Evolutionary conservation across 2,797 vertebrate species (phyloP), one percentile per base, ranked within the genome.

Genomic region (Tachyglossus aculeatus): DNA sequence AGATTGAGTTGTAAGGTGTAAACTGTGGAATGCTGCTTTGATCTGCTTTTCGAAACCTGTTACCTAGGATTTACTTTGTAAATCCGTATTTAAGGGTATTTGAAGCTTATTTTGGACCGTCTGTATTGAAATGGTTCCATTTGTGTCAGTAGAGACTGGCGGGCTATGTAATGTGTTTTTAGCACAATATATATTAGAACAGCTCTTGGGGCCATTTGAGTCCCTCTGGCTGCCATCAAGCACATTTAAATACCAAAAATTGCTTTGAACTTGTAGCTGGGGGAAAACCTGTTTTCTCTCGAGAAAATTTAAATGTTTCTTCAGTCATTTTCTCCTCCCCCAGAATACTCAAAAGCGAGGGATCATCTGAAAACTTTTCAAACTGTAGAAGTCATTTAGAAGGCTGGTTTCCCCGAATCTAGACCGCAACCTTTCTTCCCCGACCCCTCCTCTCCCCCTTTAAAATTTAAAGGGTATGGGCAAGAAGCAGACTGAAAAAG

Each of bases 71-170:
- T 25, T 32, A 24, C 36, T 54, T 1, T 27, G 39, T 37, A 16
- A 1, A 5, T 13, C 38, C 38, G 18, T 2, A 6, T 8, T 25
- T 3, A 0, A 6, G 9, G n/a, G 34, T 21, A 1, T 29, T 13
- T 18, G 24, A 19, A 25, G 29, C 22, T 15, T 4, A 1, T 6
- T 45, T 9, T n/a, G n/a, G n/a, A n/a, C n/a, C 31, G 34, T 64
- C 40, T 32, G 37, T 14, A 8, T 18, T 6, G 50, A 15, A 29
- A n/a, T 25, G 2, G 3, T 27, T 44, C 13, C 11, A 18, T 13
- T 24, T 21, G 14, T 11, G 12, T 40, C 24, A 3, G 21, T 71
- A 11, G 31, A 2, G 43, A 2, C 27, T 24, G 15, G 2, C 0
- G 3, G 39, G 4, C 7, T 15, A 4, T 21, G 24, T 44, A 36